Percentiles rank a stretch among this genome's conserved stretches.
phyloP scores from a whole-genome alignment of 2,113 vertebrate genomes.

The Oreocharis arfaki region DNA sequence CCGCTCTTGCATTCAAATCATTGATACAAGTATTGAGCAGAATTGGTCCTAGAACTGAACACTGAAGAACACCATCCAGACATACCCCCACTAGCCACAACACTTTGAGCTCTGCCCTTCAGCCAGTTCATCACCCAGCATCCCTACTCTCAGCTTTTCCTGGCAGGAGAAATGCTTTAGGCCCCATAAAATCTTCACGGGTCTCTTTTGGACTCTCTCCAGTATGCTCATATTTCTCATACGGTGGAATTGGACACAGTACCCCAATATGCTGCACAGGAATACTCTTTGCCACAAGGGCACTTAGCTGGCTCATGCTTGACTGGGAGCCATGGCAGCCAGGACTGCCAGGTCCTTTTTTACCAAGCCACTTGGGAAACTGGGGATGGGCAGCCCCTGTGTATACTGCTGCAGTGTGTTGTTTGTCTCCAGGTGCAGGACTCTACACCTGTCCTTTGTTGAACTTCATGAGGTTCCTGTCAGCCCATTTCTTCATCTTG shows the following conservation, averaged over 20 bases:
- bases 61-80: neutral
- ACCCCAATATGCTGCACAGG: rapidly evolving
- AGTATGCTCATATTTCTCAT: neutral
- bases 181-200: neutral
- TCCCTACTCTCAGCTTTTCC: neutral
- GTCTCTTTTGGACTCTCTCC: neutral
- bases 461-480: neutral
- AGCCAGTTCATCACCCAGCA: neutral
- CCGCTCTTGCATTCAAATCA: neutral
- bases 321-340: rapidly evolving
- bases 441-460: neutral
- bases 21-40: neutral
- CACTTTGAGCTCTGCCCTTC: neutral
- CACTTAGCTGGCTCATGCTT: neutral
- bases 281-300: neutral
- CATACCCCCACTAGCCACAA: rapidly evolving
- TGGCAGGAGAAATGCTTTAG: neutral
- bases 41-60: neutral
- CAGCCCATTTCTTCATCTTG: neutral
- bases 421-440: neutral
- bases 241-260: too few relatives aligned
- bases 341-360: neutral
- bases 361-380: neutral
- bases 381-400: rapidly evolving
- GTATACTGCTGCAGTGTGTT: rapidly evolving